phyloP scores from a whole-genome alignment of 1,140 invertebrate species.

The Ostrea denselamellosa region DNA sequence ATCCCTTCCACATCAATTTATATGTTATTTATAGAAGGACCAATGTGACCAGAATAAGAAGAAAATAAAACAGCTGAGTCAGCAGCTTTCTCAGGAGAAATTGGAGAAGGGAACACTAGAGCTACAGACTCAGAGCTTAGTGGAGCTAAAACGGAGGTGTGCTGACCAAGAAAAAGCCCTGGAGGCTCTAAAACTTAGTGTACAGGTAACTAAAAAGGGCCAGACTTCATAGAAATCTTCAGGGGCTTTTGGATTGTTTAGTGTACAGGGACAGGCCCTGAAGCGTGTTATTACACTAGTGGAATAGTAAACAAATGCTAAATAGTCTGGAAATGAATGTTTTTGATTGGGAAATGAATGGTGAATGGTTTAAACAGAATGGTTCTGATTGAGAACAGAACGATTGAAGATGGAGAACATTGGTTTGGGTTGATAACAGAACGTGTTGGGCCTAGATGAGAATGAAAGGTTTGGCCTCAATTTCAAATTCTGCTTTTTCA shows the following conservation, averaged over 20 bases:
- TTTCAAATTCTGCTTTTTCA: too few relatives aligned
- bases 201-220: not conserved
- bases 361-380: too few relatives aligned
- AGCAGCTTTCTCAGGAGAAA: slow-evolving; percentile 66
- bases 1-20: not conserved
- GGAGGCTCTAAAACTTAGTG: slow-evolving; percentile 59
- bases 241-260: not conserved
- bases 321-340: too few relatives aligned
- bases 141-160: slow-evolving; percentile 62
- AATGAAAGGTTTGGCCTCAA: too few relatives aligned
- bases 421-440: too few relatives aligned
- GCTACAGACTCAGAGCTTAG: slow-evolving; percentile 57
- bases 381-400: too few relatives aligned
- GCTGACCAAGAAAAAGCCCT: slow-evolving; percentile 71
- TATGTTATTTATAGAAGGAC: slow-evolving; percentile 65
- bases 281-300: too few relatives aligned
- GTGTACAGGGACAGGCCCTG: not conserved
- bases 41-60: slow-evolving; percentile 69
- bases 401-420: too few relatives aligned
- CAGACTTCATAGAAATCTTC: not conserved
- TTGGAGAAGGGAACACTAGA: slow-evolving; percentile 62
- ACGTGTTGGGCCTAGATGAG: too few relatives aligned
- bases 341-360: too few relatives aligned
- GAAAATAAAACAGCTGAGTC: slow-evolving; percentile 63
- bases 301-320: too few relatives aligned